Evolutionary conservation across 2,797 vertebrate genomes (phyloP).

Genomic region (Sebastiscus tertius): DNA sequence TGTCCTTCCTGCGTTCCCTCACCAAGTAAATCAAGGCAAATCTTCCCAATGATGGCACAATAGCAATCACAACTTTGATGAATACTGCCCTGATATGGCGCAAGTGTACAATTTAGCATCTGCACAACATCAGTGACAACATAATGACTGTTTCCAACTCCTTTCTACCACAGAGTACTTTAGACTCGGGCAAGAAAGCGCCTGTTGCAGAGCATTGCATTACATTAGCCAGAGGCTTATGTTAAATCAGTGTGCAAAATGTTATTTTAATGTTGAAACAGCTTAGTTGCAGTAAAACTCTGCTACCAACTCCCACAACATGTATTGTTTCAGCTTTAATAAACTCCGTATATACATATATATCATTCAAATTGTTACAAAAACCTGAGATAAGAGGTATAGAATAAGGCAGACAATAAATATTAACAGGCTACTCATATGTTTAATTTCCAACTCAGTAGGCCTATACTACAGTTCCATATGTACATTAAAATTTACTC

Average conservation of each 20-base stretch:
- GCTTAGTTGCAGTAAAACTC: background rate
- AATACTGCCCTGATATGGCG: background rate
- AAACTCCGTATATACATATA: background rate
- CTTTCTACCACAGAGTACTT: background rate
- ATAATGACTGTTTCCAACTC: background rate
- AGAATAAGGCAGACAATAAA: background rate
- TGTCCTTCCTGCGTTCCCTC: background rate
- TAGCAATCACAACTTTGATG: background rate
- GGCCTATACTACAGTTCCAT: no score
- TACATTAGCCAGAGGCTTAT: background rate
- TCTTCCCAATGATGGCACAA: background rate
- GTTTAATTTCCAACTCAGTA: no score
- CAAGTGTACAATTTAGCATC: background rate
- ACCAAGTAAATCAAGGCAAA: background rate
- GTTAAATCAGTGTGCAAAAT: background rate
- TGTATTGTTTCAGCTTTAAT: background rate
- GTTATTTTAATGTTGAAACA: background rate
- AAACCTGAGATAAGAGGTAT: background rate
- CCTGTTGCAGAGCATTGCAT: no score
- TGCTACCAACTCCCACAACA: background rate
- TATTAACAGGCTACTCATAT: background rate
- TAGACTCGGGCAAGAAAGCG: background rate
- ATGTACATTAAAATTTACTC: no score
- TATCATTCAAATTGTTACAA: background rate
- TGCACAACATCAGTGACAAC: background rate